These are phyloP conservation scores for Trichacis sp. DNA, from an alignment of 2,888 invertebrate species.

Conservation along the genomic window DNA sequence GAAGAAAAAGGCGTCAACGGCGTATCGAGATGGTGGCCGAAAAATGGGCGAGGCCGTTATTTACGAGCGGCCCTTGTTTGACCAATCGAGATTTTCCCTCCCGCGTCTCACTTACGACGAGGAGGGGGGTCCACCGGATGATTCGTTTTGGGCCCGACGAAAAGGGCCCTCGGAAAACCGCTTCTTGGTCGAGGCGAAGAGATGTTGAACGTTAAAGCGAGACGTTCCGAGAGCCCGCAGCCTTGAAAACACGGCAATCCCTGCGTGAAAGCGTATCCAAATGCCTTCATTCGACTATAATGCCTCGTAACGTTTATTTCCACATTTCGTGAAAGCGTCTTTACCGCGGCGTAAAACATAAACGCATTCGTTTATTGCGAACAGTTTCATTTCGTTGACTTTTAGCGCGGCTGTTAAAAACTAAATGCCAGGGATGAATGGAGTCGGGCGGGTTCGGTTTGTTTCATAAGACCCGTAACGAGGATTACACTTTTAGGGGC, in stretches of 20 bases:
- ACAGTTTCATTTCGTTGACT: constrained; percentile 1
- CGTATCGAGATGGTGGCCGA: no score
- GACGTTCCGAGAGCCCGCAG: no score
- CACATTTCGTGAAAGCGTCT: constrained; percentile 9
- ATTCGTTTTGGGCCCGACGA: no score
- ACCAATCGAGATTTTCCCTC: constrained; percentile 1
- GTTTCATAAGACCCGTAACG: no score
- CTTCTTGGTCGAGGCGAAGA: not conserved
- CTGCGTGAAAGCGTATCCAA: constrained; percentile 17
- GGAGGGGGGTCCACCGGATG: no score
- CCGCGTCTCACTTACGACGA: not conserved
- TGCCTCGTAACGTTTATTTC: constrained; percentile 18
- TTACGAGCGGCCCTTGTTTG: constrained; percentile 28
- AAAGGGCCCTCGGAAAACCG: no score
- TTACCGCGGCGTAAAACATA: not conserved
- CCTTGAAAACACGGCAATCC: constrained; percentile 10
- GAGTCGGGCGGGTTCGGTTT: no score
- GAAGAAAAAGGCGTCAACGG: constrained; percentile 11
- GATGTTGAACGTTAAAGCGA: no score
- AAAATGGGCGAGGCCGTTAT: constrained; percentile 24
- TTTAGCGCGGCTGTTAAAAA: not conserved
- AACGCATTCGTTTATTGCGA: constrained; percentile 6
- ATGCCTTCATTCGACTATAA: constrained; percentile 14
- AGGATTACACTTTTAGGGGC: no score
- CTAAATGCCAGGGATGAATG: not conserved